phyloP scores from a whole-genome alignment of 2,888 invertebrate species.

The Craniophora ligustri region DNA sequence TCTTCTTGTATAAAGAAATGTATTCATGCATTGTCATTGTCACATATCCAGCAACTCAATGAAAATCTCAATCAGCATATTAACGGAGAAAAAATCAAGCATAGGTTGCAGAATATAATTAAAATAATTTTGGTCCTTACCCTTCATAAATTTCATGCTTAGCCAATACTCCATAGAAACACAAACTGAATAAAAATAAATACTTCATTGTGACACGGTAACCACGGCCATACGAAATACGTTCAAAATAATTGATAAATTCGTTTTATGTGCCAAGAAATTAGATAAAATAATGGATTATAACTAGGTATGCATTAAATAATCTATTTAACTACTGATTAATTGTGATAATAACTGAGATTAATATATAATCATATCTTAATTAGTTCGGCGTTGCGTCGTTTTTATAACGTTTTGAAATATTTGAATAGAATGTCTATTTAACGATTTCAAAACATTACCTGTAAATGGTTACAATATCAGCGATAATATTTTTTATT shows the following conservation, averaged over 20 bases:
- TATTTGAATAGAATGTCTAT: too few species aligned
- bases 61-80: too few species aligned
- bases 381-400: neutral
- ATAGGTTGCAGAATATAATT: too few species aligned
- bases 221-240: conserved; percentile 5
- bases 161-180: conserved; percentile 59
- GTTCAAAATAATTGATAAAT: neutral
- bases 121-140: conserved; percentile 58
- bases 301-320: neutral
- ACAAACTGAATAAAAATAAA: conserved; percentile 57
- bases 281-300: conserved; percentile 21
- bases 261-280: conserved; percentile 19
- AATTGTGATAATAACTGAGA: conserved; percentile 3
- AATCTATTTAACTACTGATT: conserved; percentile 6
- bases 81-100: too few species aligned
- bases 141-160: conserved; percentile 76
- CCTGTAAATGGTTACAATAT: too few species aligned
- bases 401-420: neutral
- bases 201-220: conserved; percentile 54
- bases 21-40: too few species aligned
- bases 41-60: too few species aligned
- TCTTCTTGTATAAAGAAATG: too few species aligned
- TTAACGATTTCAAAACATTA: too few species aligned
- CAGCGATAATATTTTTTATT: too few species aligned
- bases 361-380: neutral